phyloP scores from a whole-genome alignment of 2,113 vertebrate genomes.

The Lepidothrix coronata region DNA sequence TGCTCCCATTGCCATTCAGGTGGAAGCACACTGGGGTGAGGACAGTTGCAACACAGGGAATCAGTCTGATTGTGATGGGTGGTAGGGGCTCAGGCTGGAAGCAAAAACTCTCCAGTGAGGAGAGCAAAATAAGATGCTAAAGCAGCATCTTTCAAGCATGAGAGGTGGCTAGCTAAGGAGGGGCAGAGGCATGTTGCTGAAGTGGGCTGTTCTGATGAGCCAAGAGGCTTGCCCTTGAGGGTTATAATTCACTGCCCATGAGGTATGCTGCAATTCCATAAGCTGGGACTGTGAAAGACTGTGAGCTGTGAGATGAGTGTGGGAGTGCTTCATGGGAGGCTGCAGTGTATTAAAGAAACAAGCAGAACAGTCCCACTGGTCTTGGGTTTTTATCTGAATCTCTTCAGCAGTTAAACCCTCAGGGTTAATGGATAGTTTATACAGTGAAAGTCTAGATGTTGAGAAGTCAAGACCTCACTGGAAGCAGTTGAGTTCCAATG shows the following conservation, averaged over 20 bases:
- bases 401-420: neutral
- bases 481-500: neutral
- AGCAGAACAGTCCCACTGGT: neutral
- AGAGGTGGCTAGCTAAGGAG: neutral
- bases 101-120: neutral
- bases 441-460: neutral
- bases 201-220: neutral
- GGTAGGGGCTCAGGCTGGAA: neutral
- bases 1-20: neutral
- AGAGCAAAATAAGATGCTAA: neutral
- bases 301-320: neutral
- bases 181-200: neutral
- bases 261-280: neutral
- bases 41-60: neutral
- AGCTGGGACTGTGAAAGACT: neutral
- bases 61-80: neutral
- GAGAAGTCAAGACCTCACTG: neutral
- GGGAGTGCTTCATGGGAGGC: neutral
- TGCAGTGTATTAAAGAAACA: neutral
- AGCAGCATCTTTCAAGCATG: neutral
- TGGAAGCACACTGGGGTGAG: neutral
- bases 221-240: neutral
- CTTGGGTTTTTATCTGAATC: neutral
- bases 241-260: neutral
- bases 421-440: neutral